Conservation (phyloP, 2,797 vertebrate genomes). For the Fratercula arctica region DNA sequence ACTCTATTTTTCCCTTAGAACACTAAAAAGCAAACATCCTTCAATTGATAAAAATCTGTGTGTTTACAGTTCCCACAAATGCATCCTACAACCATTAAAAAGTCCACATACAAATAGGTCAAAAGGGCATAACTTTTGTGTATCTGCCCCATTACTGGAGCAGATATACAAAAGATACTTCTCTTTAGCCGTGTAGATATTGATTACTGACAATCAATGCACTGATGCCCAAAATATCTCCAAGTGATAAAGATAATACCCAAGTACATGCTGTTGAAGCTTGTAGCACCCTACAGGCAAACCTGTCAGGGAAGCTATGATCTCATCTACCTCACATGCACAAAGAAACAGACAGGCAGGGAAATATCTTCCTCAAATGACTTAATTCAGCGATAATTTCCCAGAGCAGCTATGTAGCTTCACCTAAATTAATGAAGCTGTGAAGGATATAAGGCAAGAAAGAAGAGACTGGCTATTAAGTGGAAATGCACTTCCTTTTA, state of each 20-base stretch:
- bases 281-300: neutral
- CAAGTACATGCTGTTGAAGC: neutral
- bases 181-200: neutral
- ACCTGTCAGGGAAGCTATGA: neutral
- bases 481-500: neutral
- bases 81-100: neutral
- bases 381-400: slow-evolving; percentile 25
- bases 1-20: slow-evolving; percentile 7
- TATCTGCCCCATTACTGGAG: neutral
- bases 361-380: neutral
- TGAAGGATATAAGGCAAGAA: neutral
- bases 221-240: neutral
- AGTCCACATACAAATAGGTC: neutral
- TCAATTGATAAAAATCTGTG: neutral
- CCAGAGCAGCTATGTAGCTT: neutral
- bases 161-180: neutral
- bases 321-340: neutral
- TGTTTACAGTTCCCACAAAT: slow-evolving; percentile 16
- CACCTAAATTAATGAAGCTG: neutral
- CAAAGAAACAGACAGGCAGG: neutral
- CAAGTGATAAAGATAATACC: neutral
- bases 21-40: neutral
- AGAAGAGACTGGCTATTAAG: neutral
- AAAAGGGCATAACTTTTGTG: neutral
- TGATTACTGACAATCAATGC: neutral